Evolutionary conservation across 2,888 invertebrate species (phyloP), one percentile per base, ranked within the genome.

Genomic region (Parasteatoda lunata): DNA sequence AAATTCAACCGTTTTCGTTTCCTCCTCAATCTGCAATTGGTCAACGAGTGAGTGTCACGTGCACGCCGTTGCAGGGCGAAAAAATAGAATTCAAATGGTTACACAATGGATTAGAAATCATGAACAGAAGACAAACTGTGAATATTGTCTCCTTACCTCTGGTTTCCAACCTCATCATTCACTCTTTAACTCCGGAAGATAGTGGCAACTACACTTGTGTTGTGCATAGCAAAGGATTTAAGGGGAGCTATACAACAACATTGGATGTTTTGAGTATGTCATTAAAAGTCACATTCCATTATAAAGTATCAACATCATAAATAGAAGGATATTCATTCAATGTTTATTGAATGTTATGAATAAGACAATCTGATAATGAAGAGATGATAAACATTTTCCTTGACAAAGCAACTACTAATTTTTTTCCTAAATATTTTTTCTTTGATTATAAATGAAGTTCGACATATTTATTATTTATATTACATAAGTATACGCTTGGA

Each of bases 21-120:
- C 88, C 88, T 48, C 5, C 84, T 30, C 47, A 80, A 0, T 80
- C 84, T 13, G 72, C 70, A 0, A 77, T 84, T 5, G 84, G 80
- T 9, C 76, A 84, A 4, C 54, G 84, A 51, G 84, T 71, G 0
- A 84, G 79, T 54, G 79, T 76, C 0, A 88, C 84, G 4, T 88
- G 88, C 13, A 84, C 88, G 0, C 82, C 83, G n/a, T 45, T 70
- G 3, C 49, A 52, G 7, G 84, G 80, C 8, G 88, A 80, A n/a
- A 88, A 84, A 68, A 77, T 88, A 77, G 77, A 88, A n/a, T 88
- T 88, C 49, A 79, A 84, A 51, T 88, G 88, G 88, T 13, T 88
- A 11, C 76, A 45, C 13, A 88, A 88, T 51, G 88, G 88, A 0
- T 13, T 84, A 69, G 88, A 88, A 30, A n/a, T 88, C 1, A 4